Base-by-base conservation (phyloP, 1,140 invertebrate genomes). In the Drosophila subpulchrella region DNA sequence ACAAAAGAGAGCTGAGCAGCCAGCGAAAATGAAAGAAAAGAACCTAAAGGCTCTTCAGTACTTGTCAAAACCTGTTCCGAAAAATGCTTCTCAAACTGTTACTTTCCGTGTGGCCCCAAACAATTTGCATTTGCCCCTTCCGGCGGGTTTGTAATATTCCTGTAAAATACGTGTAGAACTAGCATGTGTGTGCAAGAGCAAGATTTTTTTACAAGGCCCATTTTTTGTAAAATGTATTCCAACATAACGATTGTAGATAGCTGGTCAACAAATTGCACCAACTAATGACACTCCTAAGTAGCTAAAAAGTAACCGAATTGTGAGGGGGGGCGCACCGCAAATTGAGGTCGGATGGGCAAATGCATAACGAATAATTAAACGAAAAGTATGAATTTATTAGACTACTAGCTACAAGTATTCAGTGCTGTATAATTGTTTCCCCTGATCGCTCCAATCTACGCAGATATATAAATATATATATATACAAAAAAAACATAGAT, bases 301-400 rank as follows among this genome's bases (percentile, higher is more conserved):
- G 41, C 54, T 50, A 74, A 65, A 53, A 11, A 53, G 36, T 70
- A 34, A 71, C 27, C 44, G 36, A 57, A 48, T 58, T 57, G 39
- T 46, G 15, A 11, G 17, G 12, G 61, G 47, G n/a, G 17, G 38
- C n/a, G 48, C 3, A 30, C 0, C 24, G 39, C 8, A n/a, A 34
- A 44, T n/a, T 11, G 42, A 20, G n/a, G 34, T 15, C 17, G 17
- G 63, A 71, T 27, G 67, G 70, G 66, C 67, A 72, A 65, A 74
- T 61, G 75, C 75, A 58, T 60, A 85, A 76, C 61, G 78, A 79
- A 73, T 85, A 81, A 71, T 71, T 67, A 70, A 71, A 80, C 81
- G 81, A 81, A 81, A 84, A 81, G 53, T 81, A 85, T 85, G 81
- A 85, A 85, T 85, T 85, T 85, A 85, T 81, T 81, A 85, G 81